Percentiles rank a stretch among this genome's conserved stretches.
These are phyloP conservation scores for Tenthredo distinguenda DNA, from an alignment of 2,888 invertebrate species.

Conservation along the genomic window DNA sequence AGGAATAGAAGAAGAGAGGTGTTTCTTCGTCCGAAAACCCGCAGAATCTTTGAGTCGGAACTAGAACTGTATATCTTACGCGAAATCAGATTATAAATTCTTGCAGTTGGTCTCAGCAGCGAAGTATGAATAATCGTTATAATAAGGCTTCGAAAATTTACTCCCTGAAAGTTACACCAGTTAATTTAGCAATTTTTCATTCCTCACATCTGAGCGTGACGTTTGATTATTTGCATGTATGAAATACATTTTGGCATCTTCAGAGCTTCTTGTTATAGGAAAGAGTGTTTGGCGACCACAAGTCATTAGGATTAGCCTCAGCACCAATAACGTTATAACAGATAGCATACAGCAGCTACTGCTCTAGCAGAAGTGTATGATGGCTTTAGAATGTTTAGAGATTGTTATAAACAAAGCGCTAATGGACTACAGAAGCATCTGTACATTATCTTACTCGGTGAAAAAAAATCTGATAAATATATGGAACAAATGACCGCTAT, in stretches of 20 bases:
- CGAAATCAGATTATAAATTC: background rate
- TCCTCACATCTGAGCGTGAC: background rate
- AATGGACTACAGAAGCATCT: constrained; percentile 77
- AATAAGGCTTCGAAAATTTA: background rate
- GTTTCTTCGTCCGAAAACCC: background rate
- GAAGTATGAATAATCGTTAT: background rate
- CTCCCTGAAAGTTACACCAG: background rate
- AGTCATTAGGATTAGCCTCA: constrained; percentile 56
- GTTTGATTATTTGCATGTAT: constrained; percentile 7
- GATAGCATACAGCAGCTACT: constrained; percentile 59
- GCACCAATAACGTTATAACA: constrained; percentile 56
- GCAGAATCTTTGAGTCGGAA: background rate
- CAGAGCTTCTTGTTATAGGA: background rate
- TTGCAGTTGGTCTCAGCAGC: background rate
- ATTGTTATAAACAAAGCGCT: constrained; percentile 75
- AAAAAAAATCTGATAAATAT: constrained; percentile 52
- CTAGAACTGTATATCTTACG: background rate
- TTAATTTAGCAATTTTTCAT: background rate
- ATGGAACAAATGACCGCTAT: constrained; percentile 2
- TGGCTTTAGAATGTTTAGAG: constrained; percentile 74
- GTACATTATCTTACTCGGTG: constrained; percentile 66
- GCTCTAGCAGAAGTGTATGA: constrained; percentile 66
- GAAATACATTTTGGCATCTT: background rate
- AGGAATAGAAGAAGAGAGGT: background rate
- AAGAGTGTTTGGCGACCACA: constrained; percentile 58